Percentiles rank a stretch among this genome's conserved stretches.
Evolutionary conservation across 2,797 vertebrate genomes (phyloP).

Genomic region (Staurois parvus): DNA sequence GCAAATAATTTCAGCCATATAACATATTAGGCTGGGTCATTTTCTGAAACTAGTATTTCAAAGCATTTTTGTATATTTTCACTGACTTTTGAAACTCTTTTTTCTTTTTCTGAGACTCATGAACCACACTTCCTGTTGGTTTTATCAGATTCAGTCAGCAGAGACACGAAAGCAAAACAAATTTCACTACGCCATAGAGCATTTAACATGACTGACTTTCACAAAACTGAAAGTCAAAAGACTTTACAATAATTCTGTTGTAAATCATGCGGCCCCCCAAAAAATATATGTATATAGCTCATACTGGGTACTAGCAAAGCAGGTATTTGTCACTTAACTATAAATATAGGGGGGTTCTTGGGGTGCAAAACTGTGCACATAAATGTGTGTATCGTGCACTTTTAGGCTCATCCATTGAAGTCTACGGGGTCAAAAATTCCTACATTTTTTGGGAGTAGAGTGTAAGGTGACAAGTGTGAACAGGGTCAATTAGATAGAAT

Average conservation of each 20-base stretch:
- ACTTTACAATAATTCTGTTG: not conserved
- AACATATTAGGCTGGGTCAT: constrained; percentile 16
- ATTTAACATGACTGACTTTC: not conserved
- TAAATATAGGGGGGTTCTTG: no score
- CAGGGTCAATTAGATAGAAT: no score
- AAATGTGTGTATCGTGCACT: no score
- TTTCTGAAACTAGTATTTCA: constrained; percentile 30
- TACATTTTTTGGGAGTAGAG: no score
- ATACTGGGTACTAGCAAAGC: no score
- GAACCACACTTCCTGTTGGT: not conserved
- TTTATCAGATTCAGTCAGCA: not conserved
- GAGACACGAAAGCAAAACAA: constrained; percentile 1
- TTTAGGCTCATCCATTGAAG: no score
- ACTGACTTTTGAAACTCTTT: constrained; percentile 15
- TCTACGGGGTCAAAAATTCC: no score
- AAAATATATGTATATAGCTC: no score
- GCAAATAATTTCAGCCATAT: not conserved
- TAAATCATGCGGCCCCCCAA: no score
- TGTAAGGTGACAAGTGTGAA: no score
- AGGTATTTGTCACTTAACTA: no score
- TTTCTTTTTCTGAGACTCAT: not conserved
- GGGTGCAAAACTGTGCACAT: no score
- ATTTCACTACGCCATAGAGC: not conserved
- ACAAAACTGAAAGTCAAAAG: not conserved
- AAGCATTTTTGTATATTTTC: constrained; percentile 11